phyloP scores from a whole-genome alignment of 2,797 vertebrate genomes.

The Myoxocephalus aenaeus region DNA sequence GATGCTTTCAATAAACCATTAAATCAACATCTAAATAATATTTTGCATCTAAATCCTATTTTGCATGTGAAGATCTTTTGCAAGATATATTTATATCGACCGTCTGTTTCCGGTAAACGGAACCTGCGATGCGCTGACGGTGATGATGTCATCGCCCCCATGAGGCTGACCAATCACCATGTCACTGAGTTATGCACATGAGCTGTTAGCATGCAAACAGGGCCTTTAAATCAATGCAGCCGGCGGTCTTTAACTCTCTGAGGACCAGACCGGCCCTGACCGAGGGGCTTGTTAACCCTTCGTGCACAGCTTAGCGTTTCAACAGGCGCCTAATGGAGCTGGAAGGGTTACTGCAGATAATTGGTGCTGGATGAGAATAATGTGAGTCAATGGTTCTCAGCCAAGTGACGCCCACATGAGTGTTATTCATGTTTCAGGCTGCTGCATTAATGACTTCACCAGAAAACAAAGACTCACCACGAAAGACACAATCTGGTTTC shows the following conservation, averaged over 20 bases:
- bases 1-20: background rate
- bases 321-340: background rate
- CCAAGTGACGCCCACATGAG: conserved; percentile 16
- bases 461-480: background rate
- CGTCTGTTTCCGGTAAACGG: conserved; percentile 64
- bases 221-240: conserved; percentile 64
- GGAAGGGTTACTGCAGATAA: background rate
- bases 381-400: conserved; percentile 24
- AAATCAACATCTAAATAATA: background rate
- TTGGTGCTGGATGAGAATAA: background rate
- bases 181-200: conserved; percentile 62
- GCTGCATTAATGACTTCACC: background rate
- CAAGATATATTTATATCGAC: conserved; percentile 37
- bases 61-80: too few species aligned
- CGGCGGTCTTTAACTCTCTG: conserved; percentile 15
- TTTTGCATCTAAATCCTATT: too few species aligned
- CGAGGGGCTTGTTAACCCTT: conserved; percentile 42
- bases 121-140: conserved; percentile 36
- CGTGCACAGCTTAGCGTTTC: background rate
- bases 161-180: conserved; percentile 61
- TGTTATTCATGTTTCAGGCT: background rate
- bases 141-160: conserved; percentile 77
- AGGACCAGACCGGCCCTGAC: conserved; percentile 8
- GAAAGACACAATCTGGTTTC: background rate
- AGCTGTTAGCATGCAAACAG: conserved; percentile 43